A percentile compares a stretch with the other conserved stretches of the same genome.
These are phyloP conservation scores for Rambutsinella grinnellia DNA, from an alignment of 2,888 invertebrate genomes.

Conservation along the genomic window DNA sequence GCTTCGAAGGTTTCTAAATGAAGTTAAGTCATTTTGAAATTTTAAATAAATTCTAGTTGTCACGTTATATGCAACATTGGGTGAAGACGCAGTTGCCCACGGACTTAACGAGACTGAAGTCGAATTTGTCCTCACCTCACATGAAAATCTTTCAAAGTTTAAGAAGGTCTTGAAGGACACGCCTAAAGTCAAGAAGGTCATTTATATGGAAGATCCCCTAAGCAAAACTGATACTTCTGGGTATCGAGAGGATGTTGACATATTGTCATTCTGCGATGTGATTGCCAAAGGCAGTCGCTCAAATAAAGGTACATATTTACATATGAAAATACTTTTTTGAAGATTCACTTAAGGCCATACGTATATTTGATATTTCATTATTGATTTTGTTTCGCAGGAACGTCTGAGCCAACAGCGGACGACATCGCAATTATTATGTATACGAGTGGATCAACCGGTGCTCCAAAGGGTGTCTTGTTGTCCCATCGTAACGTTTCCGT, in stretches of 20 bases:
- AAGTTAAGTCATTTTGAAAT: not conserved
- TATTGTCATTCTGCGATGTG: slow-evolving; percentile 82
- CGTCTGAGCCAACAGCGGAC: slow-evolving; percentile 75
- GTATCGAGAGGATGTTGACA: slow-evolving; percentile 80
- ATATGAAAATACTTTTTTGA: not conserved
- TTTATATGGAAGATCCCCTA: slow-evolving; percentile 91
- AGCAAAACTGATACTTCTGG: slow-evolving; percentile 78
- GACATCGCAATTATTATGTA: slow-evolving; percentile 99
- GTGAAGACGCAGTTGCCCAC: slow-evolving; percentile 96
- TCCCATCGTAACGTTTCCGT: slow-evolving; percentile 86
- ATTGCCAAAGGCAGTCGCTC: slow-evolving; percentile 72
- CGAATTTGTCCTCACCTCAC: slow-evolving; percentile 91
- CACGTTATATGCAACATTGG: slow-evolving; percentile 96
- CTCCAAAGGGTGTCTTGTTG: slow-evolving; percentile 90
- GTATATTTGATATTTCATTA: slow-evolving; percentile 86
- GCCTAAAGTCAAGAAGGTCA: slow-evolving; percentile 82
- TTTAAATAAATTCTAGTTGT: slow-evolving; percentile 81
- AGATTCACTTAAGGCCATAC: not conserved
- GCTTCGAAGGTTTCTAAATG: not conserved
- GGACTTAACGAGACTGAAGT: slow-evolving; percentile 98
- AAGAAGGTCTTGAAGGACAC: slow-evolving; percentile 80
- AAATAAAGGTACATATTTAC: slow-evolving; percentile 47
- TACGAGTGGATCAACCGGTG: slow-evolving; percentile 97
- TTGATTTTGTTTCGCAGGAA: slow-evolving; percentile 73
- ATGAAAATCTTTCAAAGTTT: slow-evolving; percentile 92